Conservation (phyloP, 2,888 invertebrate genomes). For the Melipona bicolor region DNA sequence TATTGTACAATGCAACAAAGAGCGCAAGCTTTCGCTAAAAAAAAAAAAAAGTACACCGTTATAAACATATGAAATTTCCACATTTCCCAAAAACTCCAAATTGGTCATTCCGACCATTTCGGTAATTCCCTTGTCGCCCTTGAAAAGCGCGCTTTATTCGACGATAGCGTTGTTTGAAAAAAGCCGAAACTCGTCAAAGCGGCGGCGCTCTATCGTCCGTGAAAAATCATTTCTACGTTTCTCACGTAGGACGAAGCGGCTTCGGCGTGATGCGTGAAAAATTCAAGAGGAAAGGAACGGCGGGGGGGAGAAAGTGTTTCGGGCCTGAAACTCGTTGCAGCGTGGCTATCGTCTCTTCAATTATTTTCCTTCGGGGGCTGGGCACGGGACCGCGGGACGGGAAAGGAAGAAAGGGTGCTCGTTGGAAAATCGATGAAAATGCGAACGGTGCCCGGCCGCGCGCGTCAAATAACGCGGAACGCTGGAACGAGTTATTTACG, state of each 20-base stretch:
- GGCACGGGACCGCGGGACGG: not conserved
- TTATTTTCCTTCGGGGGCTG: slow-evolving; percentile 34
- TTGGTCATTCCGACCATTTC: too few species aligned
- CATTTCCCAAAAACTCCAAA: too few species aligned
- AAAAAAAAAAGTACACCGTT: too few species aligned
- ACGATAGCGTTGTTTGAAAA: not conserved
- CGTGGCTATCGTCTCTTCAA: slow-evolving; percentile 54
- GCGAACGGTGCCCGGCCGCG: slow-evolving; percentile 23
- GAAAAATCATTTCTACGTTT: slow-evolving; percentile 49
- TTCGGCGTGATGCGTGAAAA: slow-evolving; percentile 59
- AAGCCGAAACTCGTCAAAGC: not conserved
- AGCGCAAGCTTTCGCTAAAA: too few species aligned
- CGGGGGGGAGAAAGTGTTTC: slow-evolving; percentile 5
- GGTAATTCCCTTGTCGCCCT: not conserved
- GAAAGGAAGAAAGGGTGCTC: not conserved
- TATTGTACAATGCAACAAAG: too few species aligned
- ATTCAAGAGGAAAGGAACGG: slow-evolving; percentile 54
- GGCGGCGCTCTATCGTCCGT: not conserved
- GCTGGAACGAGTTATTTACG: slow-evolving; percentile 45
- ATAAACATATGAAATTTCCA: too few species aligned
- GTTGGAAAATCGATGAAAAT: slow-evolving; percentile 43
- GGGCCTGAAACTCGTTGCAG: slow-evolving; percentile 40
- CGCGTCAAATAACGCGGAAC: slow-evolving; percentile 18
- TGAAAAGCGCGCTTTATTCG: not conserved
- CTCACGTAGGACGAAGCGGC: slow-evolving; percentile 56